phyloP scores from a whole-genome alignment of 2,113 vertebrate genomes.

The Oryzias curvinotus region DNA sequence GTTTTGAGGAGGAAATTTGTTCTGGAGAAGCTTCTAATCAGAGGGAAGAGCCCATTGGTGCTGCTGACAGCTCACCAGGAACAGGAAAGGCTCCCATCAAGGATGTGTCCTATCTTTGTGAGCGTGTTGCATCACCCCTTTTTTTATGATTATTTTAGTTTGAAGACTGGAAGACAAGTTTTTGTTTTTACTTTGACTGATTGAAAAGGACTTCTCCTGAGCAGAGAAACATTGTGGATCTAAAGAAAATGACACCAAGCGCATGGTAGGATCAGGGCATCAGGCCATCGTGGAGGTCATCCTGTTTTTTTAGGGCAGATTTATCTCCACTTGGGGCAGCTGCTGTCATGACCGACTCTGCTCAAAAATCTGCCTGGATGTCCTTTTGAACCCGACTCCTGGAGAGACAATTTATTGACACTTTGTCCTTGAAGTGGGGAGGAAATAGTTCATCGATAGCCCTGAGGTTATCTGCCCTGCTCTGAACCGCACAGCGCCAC shows the following conservation, averaged over 20 bases:
- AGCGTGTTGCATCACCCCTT: neutral
- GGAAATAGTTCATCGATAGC: constrained; percentile 31
- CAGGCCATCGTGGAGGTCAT: constrained; percentile 54
- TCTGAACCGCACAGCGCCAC: constrained; percentile 23
- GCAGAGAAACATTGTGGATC: too few species aligned
- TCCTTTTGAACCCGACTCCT: constrained; percentile 10
- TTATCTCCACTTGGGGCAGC: neutral
- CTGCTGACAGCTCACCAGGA: constrained; percentile 23
- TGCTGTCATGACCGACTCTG: neutral
- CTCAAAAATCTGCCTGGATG: neutral
- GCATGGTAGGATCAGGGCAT: constrained; percentile 26
- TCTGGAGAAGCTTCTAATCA: constrained; percentile 6
- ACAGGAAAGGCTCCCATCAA: constrained; percentile 7
- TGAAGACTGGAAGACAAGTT: too few species aligned
- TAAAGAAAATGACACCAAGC: neutral
- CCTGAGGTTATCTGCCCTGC: constrained; percentile 7
- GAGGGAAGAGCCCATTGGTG: constrained; percentile 16
- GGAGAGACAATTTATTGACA: constrained; percentile 1
- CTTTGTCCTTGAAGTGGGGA: neutral
- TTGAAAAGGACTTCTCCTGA: too few species aligned
- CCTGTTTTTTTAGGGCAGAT: neutral
- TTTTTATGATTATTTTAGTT: too few species aligned
- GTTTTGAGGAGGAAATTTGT: too few species aligned
- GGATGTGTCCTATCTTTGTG: too few species aligned
- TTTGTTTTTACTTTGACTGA: too few species aligned